These are phyloP conservation scores for Pseudobourletiella spinata DNA, from an alignment of 1,140 invertebrate species.

Conservation along the genomic window DNA sequence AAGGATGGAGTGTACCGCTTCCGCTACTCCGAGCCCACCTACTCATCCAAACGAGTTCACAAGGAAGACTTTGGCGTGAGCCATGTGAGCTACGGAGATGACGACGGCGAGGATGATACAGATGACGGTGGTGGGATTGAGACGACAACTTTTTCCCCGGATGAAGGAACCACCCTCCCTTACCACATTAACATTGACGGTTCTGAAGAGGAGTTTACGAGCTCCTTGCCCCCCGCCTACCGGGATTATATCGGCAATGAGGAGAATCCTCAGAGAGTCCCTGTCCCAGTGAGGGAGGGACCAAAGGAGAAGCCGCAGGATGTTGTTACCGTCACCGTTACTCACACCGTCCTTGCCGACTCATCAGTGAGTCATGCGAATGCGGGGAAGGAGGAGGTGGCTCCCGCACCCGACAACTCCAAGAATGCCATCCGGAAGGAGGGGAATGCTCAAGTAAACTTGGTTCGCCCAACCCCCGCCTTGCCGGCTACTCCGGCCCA, in stretches of 20 bases:
- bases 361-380: background rate
- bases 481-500: background rate
- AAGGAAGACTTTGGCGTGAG: slow-evolving; percentile 22
- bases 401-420: background rate
- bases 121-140: slow-evolving; percentile 15
- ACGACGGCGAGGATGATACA: background rate
- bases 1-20: slow-evolving; percentile 20
- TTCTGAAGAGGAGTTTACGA: slow-evolving; percentile 9
- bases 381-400: background rate
- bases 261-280: background rate
- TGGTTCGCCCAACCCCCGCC: background rate
- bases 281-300: background rate
- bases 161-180: background rate
- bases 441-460: background rate
- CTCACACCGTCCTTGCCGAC: slow-evolving; percentile 13
- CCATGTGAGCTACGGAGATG: background rate
- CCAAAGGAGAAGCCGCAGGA: background rate
- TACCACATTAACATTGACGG: slow-evolving; percentile 16
- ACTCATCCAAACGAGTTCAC: slow-evolving; percentile 19
- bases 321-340: slow-evolving; percentile 29
- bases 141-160: slow-evolving; percentile 6
- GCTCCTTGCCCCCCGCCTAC: slow-evolving; percentile 14
- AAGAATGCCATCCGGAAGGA: background rate
- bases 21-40: slow-evolving; percentile 9
- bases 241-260: slow-evolving; percentile 14